Evolutionary conservation across 1,140 invertebrate species (phyloP).

Genomic region (Pteromalus puparum): DNA sequence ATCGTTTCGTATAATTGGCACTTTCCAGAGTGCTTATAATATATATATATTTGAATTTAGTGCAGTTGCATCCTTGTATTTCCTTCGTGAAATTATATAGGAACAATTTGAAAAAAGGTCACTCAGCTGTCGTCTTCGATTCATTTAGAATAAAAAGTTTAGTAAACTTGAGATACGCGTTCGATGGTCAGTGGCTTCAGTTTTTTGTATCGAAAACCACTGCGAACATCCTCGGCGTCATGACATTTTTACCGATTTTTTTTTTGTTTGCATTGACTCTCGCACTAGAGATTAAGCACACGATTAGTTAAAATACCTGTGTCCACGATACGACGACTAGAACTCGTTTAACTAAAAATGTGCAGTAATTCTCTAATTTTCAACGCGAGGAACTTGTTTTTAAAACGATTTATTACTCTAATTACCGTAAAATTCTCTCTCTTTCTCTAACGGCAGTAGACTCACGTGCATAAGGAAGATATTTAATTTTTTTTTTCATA

Average conservation of each 20-base stretch:
- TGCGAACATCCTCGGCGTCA: neutral
- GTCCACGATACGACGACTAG: conserved; percentile 6
- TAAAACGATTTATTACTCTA: conserved; percentile 13
- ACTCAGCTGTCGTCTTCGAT: neutral
- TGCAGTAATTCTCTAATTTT: conserved; percentile 26
- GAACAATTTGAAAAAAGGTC: conserved; percentile 12
- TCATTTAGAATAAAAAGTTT: conserved; percentile 12
- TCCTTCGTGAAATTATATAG: neutral
- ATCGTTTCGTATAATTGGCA: conserved; percentile 28
- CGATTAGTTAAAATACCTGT: conserved; percentile 17
- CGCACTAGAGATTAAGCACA: conserved; percentile 30
- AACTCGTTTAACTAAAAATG: conserved; percentile 13
- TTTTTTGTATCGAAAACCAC: neutral
- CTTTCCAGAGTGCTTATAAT: neutral
- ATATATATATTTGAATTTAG: neutral
- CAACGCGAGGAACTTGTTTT: conserved; percentile 32
- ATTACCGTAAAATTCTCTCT: neutral
- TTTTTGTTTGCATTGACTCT: neutral
- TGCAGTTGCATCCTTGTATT: neutral
- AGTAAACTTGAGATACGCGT: neutral
- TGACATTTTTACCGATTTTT: neutral
- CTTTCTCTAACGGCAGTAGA: conserved; percentile 23
- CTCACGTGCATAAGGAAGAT: conserved; percentile 33
- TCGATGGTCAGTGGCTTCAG: neutral
- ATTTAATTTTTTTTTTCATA: neutral